These are phyloP conservation scores for Hypena proboscidalis DNA, from an alignment of 2,888 invertebrate species.

Conservation along the genomic window DNA sequence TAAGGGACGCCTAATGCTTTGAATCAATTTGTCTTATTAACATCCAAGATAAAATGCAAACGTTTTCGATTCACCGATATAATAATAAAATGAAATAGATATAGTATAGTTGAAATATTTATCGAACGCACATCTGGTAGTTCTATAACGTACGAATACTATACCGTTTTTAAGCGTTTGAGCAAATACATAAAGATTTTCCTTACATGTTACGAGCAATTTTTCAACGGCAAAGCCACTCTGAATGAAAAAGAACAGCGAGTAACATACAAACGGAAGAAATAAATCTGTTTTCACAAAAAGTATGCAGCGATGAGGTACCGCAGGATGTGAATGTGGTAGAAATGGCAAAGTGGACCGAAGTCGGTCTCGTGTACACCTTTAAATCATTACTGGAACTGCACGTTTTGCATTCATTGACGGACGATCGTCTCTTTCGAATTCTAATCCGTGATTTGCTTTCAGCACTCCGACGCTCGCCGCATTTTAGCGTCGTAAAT, in stretches of 20 bases:
- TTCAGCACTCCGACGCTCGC: too few relatives aligned
- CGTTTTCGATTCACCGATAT: slow-evolving; percentile 10
- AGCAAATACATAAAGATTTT: slow-evolving; percentile 21
- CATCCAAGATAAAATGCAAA: slow-evolving; percentile 24
- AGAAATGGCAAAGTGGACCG: slow-evolving; percentile 51
- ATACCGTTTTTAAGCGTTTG: slow-evolving; percentile 21
- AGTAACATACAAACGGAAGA: slow-evolving; percentile 54
- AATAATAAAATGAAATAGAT: slow-evolving; percentile 28
- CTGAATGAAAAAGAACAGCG: slow-evolving; percentile 42
- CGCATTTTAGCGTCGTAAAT: too few relatives aligned
- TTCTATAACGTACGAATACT: slow-evolving; percentile 17
- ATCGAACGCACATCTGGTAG: slow-evolving; percentile 39
- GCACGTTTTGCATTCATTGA: slow-evolving; percentile 52
- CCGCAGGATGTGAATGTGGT: slow-evolving; percentile 36
- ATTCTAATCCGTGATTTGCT: slow-evolving; percentile 10
- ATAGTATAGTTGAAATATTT: slow-evolving; percentile 44
- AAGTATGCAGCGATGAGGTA: slow-evolving; percentile 47
- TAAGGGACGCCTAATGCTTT: too few relatives aligned
- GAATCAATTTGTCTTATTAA: slow-evolving; percentile 24
- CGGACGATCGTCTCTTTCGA: slow-evolving; percentile 26
- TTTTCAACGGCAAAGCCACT: slow-evolving; percentile 25
- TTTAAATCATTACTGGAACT: slow-evolving; percentile 42
- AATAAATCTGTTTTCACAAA: slow-evolving; percentile 61
- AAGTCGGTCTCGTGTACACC: slow-evolving; percentile 29
- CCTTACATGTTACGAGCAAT: slow-evolving; percentile 37